These are phyloP conservation scores for Lasiurus cinereus DNA, from an alignment of 2,113 vertebrate genomes.

Conservation along the genomic window DNA sequence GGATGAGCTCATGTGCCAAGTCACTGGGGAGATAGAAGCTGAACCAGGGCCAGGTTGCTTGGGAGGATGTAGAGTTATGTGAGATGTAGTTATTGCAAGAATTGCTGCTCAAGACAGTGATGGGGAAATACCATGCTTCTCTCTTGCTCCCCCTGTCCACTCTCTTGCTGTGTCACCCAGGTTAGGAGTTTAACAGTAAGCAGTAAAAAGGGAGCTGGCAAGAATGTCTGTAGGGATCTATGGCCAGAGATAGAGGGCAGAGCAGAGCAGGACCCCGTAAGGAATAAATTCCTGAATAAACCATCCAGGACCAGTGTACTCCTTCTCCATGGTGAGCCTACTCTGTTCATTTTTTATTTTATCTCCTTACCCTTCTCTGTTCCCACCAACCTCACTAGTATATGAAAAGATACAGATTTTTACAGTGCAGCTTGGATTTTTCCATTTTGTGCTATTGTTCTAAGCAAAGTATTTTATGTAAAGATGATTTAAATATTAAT, in stretches of 20 bases:
- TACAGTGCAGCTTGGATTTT: background rate
- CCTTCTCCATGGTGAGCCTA: fast-evolving
- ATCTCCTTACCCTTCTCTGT: no score
- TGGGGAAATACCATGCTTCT: background rate
- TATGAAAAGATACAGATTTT: background rate
- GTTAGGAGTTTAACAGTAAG: background rate
- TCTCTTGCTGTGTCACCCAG: background rate
- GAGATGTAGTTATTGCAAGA: background rate
- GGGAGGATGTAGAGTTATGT: background rate
- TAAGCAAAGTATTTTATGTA: background rate
- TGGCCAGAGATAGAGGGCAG: background rate
- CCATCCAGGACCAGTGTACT: no score
- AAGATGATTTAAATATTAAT: background rate
- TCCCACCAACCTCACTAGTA: background rate
- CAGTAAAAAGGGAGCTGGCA: background rate
- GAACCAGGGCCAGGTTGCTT: no score
- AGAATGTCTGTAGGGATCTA: background rate
- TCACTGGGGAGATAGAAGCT: background rate
- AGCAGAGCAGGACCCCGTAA: background rate
- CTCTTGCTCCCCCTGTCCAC: background rate
- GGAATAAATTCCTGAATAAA: background rate
- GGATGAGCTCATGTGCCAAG: background rate
- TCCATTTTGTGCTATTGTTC: background rate
- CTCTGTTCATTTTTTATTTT: background rate
- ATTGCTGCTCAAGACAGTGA: background rate